phyloP scores from a whole-genome alignment of 1,140 invertebrate genomes.

The Lucilia cuprina region DNA sequence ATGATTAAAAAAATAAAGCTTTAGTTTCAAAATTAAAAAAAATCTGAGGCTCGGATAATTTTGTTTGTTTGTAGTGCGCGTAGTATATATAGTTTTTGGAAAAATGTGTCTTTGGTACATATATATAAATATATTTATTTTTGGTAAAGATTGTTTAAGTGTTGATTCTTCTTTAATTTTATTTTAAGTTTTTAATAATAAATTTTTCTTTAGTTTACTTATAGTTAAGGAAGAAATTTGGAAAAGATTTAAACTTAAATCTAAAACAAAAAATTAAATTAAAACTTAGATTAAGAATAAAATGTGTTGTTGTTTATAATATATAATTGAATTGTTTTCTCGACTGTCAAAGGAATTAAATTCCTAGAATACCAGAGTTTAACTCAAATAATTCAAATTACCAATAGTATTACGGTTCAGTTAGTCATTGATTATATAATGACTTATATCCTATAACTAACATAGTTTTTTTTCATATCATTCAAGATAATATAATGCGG shows the following conservation, averaged over 20 bases:
- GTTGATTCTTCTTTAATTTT: not conserved
- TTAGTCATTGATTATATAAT: not conserved
- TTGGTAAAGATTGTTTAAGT: not conserved
- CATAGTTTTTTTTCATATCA: no score
- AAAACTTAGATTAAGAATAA: not conserved
- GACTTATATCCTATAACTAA: no score
- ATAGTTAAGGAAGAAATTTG: slow-evolving; percentile 8
- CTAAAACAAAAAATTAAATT: not conserved
- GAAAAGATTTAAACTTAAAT: not conserved
- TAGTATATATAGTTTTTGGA: not conserved
- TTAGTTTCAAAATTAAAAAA: slow-evolving; percentile 20
- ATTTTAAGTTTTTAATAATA: not conserved
- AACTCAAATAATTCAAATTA: not conserved
- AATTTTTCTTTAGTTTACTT: not conserved
- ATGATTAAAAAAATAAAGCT: slow-evolving; percentile 25
- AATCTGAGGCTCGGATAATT: slow-evolving; percentile 26
- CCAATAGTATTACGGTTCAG: not conserved
- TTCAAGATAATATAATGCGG: no score
- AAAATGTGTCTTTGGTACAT: not conserved
- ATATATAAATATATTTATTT: not conserved
- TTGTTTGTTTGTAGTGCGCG: not conserved
- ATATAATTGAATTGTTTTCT: not conserved
- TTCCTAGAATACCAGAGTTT: not conserved
- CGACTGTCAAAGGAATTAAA: not conserved
- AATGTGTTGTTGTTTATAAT: not conserved